Evolutionary conservation across 2,113 vertebrate genomes (phyloP), one percentile per base, ranked within the genome.

Genomic region (Epinephelus fuscoguttatus): DNA sequence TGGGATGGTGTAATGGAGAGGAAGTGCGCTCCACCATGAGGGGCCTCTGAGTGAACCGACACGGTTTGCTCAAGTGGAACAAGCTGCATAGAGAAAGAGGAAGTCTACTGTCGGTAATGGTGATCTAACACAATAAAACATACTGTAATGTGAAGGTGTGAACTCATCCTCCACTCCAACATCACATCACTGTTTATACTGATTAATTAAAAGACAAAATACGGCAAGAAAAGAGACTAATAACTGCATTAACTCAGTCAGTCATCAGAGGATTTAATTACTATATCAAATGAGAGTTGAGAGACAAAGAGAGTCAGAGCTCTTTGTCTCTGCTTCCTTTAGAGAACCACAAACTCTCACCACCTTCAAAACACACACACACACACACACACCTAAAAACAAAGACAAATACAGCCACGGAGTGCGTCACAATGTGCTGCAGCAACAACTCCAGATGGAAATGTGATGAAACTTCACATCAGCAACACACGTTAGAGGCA

Each of bases 331-430:
- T 70, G 64, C 75, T 87, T 79, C 85, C 74, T 72, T 70, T 76
- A 30, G 23, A 55, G 17, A 47, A 81, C 82, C 85, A 70, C 84
- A 88, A 69, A 75, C 60, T 55, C 69, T 82, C n/a, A 62, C 56
- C 42, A 1, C 25, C 17, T 62, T 18, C 57, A 66, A 18, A 45
- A 45, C 42, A 45, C 42, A 45, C 42, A 42, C 40, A 45, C 42
- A 45, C 42, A 42, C 40, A 45, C 49, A 71, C 59, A 82, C 42
- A 60, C 70, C 50, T 55, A 15, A 11, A 30, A 60, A 66, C 55
- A 62, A 45, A 76, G 14, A 33, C 40, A 61, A 75, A 80, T 9
- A n/a, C 50, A 66, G n/a, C 64, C 66, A 5, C 66, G 25, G 13
- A 14, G 23, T 17, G 14, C 10, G 11, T 78, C 84, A 80, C 4